Evolutionary conservation across 2,888 invertebrate species (phyloP).

Genomic region (Synanthedon formicaeformis): DNA sequence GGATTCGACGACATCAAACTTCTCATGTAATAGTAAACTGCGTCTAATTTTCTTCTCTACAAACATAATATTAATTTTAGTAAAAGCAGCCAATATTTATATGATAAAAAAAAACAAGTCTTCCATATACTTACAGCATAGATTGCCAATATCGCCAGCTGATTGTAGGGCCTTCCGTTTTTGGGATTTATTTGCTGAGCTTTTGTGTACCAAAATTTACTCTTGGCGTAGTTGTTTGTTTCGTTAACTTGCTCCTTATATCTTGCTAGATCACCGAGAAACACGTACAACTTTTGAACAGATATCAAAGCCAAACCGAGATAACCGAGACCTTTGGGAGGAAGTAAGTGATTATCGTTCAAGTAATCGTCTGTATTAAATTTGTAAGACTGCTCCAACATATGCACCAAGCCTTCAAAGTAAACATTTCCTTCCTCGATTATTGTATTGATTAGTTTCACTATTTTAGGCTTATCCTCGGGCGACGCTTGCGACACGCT

Average conservation of each 20-base stretch:
- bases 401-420: slow-evolving; percentile 80
- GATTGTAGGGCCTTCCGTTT: slow-evolving; percentile 95
- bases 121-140: slow-evolving; percentile 74
- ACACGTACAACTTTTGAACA: slow-evolving; percentile 88
- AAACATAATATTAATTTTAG: slow-evolving; percentile 21
- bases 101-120: background rate
- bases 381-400: slow-evolving; percentile 80
- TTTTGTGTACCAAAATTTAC: slow-evolving; percentile 88
- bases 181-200: slow-evolving; percentile 94
- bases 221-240: slow-evolving; percentile 80
- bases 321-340: slow-evolving; percentile 74
- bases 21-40: slow-evolving; percentile 97
- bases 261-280: slow-evolving; percentile 91
- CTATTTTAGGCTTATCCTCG: slow-evolving; percentile 74
- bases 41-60: slow-evolving; percentile 92
- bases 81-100: background rate
- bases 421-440: slow-evolving; percentile 85
- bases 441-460: slow-evolving; percentile 73
- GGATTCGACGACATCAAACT: slow-evolving; percentile 95
- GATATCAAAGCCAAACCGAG: slow-evolving; percentile 84
- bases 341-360: slow-evolving; percentile 68
- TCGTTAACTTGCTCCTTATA: slow-evolving; percentile 89
- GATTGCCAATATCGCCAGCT: slow-evolving; percentile 90
- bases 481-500: slow-evolving; percentile 72
- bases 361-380: slow-evolving; percentile 77